Conservation (phyloP, 2,113 vertebrate species). For the Cavia porcellus region DNA sequence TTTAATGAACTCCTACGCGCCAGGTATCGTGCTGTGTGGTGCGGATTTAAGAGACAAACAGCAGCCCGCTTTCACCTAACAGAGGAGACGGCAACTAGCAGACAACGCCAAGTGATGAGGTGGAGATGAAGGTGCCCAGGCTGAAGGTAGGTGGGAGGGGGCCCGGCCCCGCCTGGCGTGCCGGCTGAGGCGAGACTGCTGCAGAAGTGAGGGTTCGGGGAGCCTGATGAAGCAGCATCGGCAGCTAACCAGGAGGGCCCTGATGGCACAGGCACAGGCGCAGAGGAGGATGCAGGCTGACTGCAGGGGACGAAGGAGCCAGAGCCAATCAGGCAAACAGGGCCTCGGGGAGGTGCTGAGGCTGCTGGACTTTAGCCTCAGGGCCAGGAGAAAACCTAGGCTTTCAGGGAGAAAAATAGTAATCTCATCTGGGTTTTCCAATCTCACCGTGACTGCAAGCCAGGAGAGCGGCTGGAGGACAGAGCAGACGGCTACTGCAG, state of each 20-base stretch:
- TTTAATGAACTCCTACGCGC: not conserved
- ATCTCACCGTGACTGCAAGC: not conserved
- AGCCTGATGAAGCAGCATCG: not conserved
- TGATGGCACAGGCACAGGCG: not conserved
- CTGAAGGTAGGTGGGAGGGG: fast-evolving
- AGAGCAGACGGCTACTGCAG: fast-evolving
- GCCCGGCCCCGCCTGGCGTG: not conserved
- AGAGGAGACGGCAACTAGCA: not conserved
- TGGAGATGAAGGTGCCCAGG: not conserved
- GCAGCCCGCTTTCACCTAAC: not conserved
- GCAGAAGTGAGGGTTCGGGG: not conserved
- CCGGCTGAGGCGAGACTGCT: not conserved
- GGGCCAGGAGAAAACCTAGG: not conserved
- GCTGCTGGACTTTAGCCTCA: not conserved
- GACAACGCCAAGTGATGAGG: not conserved
- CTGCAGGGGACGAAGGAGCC: not conserved
- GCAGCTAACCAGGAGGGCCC: not conserved
- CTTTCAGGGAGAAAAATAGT: not conserved
- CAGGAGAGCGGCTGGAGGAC: not conserved
- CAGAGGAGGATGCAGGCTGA: not conserved
- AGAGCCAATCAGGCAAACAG: not conserved
- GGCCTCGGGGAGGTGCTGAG: not conserved
- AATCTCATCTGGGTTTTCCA: not conserved
- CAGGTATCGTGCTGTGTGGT: not conserved
- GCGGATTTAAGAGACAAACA: not conserved